Evolutionary conservation across 2,888 invertebrate genomes (phyloP), one percentile per base, ranked within the genome.

Genomic region (Blastobasis adustella): DNA sequence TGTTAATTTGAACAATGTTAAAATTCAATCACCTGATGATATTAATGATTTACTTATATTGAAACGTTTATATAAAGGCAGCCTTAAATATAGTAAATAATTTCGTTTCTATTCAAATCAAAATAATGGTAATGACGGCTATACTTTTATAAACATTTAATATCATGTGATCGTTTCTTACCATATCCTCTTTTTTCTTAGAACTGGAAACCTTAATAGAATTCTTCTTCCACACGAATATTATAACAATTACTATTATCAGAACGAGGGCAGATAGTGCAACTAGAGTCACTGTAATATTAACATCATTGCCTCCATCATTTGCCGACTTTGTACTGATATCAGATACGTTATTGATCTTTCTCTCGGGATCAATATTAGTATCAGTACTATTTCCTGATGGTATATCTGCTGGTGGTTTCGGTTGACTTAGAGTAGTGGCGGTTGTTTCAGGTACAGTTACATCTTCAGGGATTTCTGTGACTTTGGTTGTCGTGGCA

Each of bases 111-210:
- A 40, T 40, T 40, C 4, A 40, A 3, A 9, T 40, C 6, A 40
- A 40, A 6, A 40, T 8, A 40, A 8, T 40, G 7, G 9, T 40
- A 8, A 9, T 40, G 9, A 40, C 7, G 41, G 7, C 9, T 40
- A 8, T 40, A 9, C 41, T 40, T 40, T 40, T 40, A 40, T 47
- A 23, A 41, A 4, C 36, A 45, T 37, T 44, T 37, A 8, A 49
- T 56, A 47, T n/a, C n/a, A n/a, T n/a, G n/a, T 47, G 44, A 42
- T 36, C 10, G 23, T 47, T 36, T 6, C 85, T 77, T 67, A 94
- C 94, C 92, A 94, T 92, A 67, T 95, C 94, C 63, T 94, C 93
- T 71, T 94, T 94, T 58, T 90, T 90, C 39, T 89, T 90, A 65
- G 92, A 93, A n/a, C 91, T 45, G 90, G 90, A 43, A 23, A 23